phyloP scores from a whole-genome alignment of 1,140 invertebrate genomes.

The Bombus pyrosoma region DNA sequence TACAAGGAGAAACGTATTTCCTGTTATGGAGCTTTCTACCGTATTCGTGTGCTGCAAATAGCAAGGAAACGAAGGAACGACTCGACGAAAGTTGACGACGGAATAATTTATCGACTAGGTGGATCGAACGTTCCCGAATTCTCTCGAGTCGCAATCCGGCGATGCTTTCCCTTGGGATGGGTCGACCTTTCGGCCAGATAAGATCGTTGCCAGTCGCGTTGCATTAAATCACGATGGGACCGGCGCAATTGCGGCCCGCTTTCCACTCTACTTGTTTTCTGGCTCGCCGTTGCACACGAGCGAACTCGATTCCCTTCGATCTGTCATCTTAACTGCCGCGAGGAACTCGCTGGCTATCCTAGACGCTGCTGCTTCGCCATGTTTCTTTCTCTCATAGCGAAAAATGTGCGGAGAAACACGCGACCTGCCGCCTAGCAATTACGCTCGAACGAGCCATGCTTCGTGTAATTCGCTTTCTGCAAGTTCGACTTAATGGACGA shows the following conservation, averaged over 20 bases:
- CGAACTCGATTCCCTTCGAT: conserved; percentile 55
- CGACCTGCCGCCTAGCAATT: not conserved
- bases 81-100: conserved; percentile 4
- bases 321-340: conserved; percentile 45
- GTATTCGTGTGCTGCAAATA: not conserved
- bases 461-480: not conserved
- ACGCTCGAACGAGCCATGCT: too few species aligned
- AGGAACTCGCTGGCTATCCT: not conserved
- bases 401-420: conserved; percentile 8
- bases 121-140: not conserved
- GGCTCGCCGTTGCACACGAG: conserved; percentile 26
- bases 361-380: too few species aligned
- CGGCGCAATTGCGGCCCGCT: conserved; percentile 22
- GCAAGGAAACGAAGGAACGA: not conserved
- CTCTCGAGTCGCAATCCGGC: conserved; percentile 16
- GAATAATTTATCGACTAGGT: conserved; percentile 15
- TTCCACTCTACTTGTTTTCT: conserved; percentile 49
- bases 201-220: conserved; percentile 29
- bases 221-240: conserved; percentile 41
- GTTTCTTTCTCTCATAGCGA: not conserved
- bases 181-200: conserved; percentile 24
- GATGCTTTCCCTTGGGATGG: not conserved
- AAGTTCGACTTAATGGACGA: not conserved
- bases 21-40: too few species aligned
- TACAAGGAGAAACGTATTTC: too few species aligned